These are phyloP conservation scores for Mycetomoellerius zeteki DNA, from an alignment of 1,140 invertebrate genomes.

Conservation along the genomic window DNA sequence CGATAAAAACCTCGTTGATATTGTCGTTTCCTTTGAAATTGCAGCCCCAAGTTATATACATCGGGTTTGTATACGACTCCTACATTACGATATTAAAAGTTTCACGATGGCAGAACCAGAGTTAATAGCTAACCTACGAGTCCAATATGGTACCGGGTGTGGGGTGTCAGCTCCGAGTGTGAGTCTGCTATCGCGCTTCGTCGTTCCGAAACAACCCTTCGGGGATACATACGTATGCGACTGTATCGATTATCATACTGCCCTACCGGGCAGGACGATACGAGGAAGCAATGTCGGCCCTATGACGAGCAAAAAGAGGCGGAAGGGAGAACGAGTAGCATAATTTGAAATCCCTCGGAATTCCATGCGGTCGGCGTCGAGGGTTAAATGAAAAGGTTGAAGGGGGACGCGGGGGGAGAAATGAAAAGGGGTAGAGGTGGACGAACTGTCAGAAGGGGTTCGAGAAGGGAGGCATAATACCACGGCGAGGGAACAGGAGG, in stretches of 20 bases:
- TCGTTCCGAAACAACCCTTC: constrained; percentile 5
- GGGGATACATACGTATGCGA: constrained; percentile 36
- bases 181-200: not conserved
- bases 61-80: not conserved
- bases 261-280: constrained; percentile 24
- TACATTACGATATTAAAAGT: constrained; percentile 25
- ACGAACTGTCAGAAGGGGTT: not conserved
- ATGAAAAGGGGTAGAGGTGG: not conserved
- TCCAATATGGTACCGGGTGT: not conserved
- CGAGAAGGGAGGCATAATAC: not conserved
- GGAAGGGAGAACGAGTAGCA: constrained; percentile 41
- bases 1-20: not conserved
- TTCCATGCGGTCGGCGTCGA: constrained; percentile 45
- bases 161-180: not conserved
- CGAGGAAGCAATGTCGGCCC: constrained; percentile 31
- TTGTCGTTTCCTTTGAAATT: not conserved
- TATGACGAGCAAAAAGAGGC: constrained; percentile 21
- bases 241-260: constrained; percentile 64
- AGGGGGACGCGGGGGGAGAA: not conserved
- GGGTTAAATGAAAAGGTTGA: constrained; percentile 62
- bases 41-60: not conserved
- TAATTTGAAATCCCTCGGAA: constrained; percentile 66
- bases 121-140: not conserved
- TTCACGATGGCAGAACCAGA: not conserved
- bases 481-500: not conserved